These are phyloP conservation scores for Loris lydekkerianus DNA, from an alignment of 2,797 vertebrate genomes.

Conservation along the genomic window DNA sequence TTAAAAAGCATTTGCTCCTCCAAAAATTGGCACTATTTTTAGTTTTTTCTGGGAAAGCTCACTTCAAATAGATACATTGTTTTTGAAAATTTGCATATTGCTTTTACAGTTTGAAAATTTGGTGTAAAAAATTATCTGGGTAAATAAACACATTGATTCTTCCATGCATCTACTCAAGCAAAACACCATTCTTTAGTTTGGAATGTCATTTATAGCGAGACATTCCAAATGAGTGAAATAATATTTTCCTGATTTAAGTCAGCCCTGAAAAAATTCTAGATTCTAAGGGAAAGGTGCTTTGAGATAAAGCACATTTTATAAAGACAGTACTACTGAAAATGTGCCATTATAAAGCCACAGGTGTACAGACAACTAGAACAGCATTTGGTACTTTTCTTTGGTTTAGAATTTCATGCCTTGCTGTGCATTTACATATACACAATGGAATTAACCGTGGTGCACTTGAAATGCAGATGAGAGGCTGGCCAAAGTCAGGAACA, in stretches of 20 bases:
- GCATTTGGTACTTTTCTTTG: not conserved
- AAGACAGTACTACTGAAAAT: not conserved
- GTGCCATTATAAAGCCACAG: not conserved
- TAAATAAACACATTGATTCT: slow-evolving; percentile 8
- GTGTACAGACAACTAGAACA: not conserved
- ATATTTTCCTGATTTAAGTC: slow-evolving; percentile 42
- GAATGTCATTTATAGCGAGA: not conserved
- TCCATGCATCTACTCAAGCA: not conserved
- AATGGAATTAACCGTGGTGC: not conserved
- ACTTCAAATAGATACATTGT: slow-evolving; percentile 60
- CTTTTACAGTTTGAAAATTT: slow-evolving; percentile 33
- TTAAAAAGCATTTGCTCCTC: not conserved
- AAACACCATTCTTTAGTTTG: slow-evolving; percentile 8
- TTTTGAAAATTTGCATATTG: slow-evolving; percentile 38
- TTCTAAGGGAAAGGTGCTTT: not conserved
- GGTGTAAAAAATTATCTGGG: not conserved
- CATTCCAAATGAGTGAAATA: slow-evolving; percentile 18
- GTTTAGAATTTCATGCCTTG: not conserved
- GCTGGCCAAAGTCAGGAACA: rapidly evolving
- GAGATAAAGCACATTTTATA: not conserved
- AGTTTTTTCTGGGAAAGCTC: not conserved
- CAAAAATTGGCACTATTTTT: not conserved
- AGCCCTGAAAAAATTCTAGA: not conserved
- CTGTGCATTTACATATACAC: no score
- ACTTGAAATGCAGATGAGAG: rapidly evolving